phyloP scores from a whole-genome alignment of 2,113 vertebrate genomes.

The Pachycephala philippinensis region DNA sequence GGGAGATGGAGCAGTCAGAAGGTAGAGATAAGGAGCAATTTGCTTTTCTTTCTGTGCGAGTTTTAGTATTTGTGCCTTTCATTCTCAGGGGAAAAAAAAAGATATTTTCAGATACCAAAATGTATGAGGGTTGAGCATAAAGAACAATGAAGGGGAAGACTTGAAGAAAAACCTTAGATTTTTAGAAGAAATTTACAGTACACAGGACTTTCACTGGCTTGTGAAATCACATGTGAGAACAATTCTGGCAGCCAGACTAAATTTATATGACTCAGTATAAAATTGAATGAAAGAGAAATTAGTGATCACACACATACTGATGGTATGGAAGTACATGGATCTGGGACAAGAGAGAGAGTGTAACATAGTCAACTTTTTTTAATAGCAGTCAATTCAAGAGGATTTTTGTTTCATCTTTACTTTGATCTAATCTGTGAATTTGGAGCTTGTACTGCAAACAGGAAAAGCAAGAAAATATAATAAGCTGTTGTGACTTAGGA shows the following conservation, averaged over 20 bases:
- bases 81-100: neutral
- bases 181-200: neutral
- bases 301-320: neutral
- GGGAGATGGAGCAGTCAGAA: neutral
- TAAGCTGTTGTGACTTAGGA: neutral
- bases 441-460: neutral
- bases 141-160: neutral
- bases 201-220: neutral
- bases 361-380: neutral
- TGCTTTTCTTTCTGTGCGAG: neutral
- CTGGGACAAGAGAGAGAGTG: neutral
- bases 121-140: neutral
- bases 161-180: neutral
- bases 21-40: neutral
- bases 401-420: neutral
- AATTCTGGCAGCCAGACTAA: neutral
- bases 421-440: neutral
- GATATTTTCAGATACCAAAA: neutral
- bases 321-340: accelerated
- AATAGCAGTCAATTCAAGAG: neutral
- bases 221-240: neutral
- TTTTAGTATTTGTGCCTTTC: neutral
- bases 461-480: neutral
- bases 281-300: neutral
- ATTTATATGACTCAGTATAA: neutral